Base-by-base conservation (phyloP, 2,113 vertebrate species). In the Xerus inauris region DNA sequence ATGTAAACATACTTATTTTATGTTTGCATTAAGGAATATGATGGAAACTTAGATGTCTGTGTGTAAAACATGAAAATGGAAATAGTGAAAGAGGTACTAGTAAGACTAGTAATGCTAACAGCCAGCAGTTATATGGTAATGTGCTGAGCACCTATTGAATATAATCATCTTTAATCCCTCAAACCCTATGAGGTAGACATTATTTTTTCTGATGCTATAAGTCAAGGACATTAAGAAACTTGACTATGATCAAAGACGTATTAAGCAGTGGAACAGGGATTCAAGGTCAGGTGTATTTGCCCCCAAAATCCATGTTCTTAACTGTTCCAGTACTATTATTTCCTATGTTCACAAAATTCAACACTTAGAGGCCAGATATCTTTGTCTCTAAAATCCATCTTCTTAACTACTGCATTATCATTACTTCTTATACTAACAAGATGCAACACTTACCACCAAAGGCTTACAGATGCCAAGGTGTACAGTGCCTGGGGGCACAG, bases 381-480 rank as follows among this genome's bases (percentile, higher is more conserved):
- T 62, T 35, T 79, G 38, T 88, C 86, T 96, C 38, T 77, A 84
- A 82, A 94, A 79, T 30, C 38, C 51, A 42, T 28, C 16, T 71
- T 59, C 51, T 84, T 54, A 81, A 73, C 3, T 17, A 38, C 2
- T n/a, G 26, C 0, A 67, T 16, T 45, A 38, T 28, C 4, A 49
- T 26, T 32, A 76, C 20, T 38, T 76, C 59, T 47, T 77, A 7
- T 2, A 57, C 19, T 14, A 87, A 80, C 51, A 65, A 57, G 84
- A 40, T 32, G 20, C 40, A 67, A 42, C 71, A 94, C 99, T 98
- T 98, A 99, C 99, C 98, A 98, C 98, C 94, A 99, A 98, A 64
- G 99, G 99, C 87, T 99, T 99, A 95, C 99, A 99, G 98, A 99
- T 98, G 24, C 99, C 99, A 88, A 99, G 99, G 73, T 85, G 98